Percentiles rank a stretch among this genome's conserved stretches.
Conservation (phyloP, 2,113 vertebrate genomes). For the Lutjanus erythropterus region DNA sequence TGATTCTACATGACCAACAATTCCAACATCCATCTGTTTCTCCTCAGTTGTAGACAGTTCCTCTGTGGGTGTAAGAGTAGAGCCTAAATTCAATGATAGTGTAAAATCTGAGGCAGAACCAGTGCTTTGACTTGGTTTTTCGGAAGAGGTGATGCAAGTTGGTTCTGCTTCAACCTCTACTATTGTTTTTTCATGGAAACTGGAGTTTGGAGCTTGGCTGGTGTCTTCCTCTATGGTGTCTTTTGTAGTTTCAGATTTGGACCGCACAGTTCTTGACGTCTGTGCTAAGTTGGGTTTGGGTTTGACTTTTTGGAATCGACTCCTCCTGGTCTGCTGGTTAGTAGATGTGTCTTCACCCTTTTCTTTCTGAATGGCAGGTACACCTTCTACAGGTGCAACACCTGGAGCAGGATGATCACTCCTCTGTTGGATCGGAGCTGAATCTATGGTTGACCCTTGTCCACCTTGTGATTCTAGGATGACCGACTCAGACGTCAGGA, state of each 20-base stretch:
- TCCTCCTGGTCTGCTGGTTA: background rate
- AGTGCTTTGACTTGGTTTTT: background rate
- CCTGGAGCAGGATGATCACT: background rate
- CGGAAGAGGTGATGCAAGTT: background rate
- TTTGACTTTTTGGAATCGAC: conserved; percentile 55
- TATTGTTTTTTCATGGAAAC: background rate
- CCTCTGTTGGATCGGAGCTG: background rate
- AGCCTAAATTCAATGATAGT: background rate
- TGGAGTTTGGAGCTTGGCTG: background rate
- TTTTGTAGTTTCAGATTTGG: conserved; percentile 22
- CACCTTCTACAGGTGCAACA: conserved; percentile 4
- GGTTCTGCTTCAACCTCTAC: conserved; percentile 10
- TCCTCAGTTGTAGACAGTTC: background rate
- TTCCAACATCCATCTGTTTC: background rate
- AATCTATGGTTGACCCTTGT: background rate
- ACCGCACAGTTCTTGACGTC: conserved; percentile 33
- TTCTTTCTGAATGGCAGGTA: conserved; percentile 13
- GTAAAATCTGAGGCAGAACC: background rate
- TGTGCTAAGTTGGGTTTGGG: conserved; percentile 50
- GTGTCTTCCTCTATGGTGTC: background rate
- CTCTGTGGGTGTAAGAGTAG: background rate
- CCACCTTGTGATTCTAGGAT: background rate
- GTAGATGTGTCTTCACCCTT: background rate
- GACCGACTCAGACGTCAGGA: background rate
- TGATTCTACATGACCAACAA: background rate